These are phyloP conservation scores for Nanorana parkeri DNA, from an alignment of 2,113 vertebrate species.

Conservation along the genomic window DNA sequence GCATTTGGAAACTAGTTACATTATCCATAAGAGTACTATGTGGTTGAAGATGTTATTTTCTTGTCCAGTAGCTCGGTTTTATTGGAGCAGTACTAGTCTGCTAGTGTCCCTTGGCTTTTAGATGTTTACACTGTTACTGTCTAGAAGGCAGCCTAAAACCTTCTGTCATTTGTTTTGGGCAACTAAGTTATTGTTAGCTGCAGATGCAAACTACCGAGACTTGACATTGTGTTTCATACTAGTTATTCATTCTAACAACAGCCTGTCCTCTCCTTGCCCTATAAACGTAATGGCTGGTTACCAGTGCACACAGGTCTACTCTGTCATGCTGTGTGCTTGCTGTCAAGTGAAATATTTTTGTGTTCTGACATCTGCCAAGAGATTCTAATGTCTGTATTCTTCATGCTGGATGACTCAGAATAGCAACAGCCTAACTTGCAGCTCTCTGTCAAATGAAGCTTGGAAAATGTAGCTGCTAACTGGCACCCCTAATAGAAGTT, in stretches of 20 bases:
- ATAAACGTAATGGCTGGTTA: not conserved
- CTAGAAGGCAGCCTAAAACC: conserved; percentile 42
- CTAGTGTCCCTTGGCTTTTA: conserved; percentile 60
- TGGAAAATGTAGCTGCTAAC: conserved; percentile 33
- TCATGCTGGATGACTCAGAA: conserved; percentile 12
- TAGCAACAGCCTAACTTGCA: conserved; percentile 8
- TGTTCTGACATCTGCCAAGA: not conserved
- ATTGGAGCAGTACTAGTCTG: conserved; percentile 1
- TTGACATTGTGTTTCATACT: not conserved
- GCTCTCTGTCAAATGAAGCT: conserved; percentile 27
- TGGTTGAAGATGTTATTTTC: not conserved
- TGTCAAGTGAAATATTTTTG: not conserved
- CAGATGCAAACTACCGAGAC: conserved; percentile 59
- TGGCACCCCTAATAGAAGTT: not conserved
- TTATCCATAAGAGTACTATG: conserved; percentile 29
- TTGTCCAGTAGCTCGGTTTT: conserved; percentile 3
- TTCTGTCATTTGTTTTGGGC: conserved; percentile 56
- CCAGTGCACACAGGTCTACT: not conserved
- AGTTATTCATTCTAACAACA: not conserved
- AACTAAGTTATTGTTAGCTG: conserved; percentile 61
- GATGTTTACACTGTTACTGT: conserved; percentile 64
- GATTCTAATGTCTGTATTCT: not conserved
- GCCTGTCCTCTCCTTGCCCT: not conserved
- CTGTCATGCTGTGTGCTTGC: conserved; percentile 30
- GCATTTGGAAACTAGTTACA: conserved; percentile 56